Conservation (phyloP, 1,140 invertebrate genomes). For the Mya arenaria region DNA sequence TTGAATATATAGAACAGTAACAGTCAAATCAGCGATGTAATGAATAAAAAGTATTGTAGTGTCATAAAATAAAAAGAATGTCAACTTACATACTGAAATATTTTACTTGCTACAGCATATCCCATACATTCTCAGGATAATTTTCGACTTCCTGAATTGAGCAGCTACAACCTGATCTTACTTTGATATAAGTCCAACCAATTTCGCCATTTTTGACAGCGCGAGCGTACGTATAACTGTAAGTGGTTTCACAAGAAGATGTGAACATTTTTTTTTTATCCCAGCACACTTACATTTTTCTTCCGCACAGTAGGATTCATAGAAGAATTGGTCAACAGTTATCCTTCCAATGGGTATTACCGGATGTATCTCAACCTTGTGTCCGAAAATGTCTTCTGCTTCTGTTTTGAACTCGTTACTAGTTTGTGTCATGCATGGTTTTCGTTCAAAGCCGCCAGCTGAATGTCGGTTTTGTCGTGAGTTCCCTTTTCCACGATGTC, state of each 20-base stretch:
- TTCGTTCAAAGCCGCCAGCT: background rate
- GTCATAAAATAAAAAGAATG: too few relatives aligned
- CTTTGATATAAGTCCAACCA: slow-evolving; percentile 36
- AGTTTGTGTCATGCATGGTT: slow-evolving; percentile 5
- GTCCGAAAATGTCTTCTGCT: slow-evolving; percentile 34
- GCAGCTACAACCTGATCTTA: slow-evolving; percentile 43
- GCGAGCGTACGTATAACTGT: slow-evolving; percentile 34
- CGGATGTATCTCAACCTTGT: slow-evolving; percentile 26
- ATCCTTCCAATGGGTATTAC: slow-evolving; percentile 9
- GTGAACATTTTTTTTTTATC: slow-evolving; percentile 5
- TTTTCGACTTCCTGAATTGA: background rate
- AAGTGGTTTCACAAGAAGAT: slow-evolving; percentile 28
- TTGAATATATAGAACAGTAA: too few relatives aligned
- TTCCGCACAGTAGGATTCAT: slow-evolving; percentile 37
- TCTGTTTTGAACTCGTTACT: background rate
- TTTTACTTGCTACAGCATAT: too few relatives aligned
- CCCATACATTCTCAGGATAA: too few relatives aligned
- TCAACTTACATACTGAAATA: too few relatives aligned
- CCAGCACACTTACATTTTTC: slow-evolving; percentile 26
- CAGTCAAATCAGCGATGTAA: too few relatives aligned
- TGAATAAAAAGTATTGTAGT: too few relatives aligned
- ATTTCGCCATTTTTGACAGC: slow-evolving; percentile 30
- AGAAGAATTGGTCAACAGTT: slow-evolving; percentile 31
- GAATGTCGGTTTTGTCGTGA: too few relatives aligned
- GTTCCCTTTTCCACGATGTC: too few relatives aligned